A percentile compares a stretch with the other conserved stretches of the same genome.
These are phyloP conservation scores for Drosophila stalkeri DNA, from an alignment of 2,888 invertebrate species.

Conservation along the genomic window DNA sequence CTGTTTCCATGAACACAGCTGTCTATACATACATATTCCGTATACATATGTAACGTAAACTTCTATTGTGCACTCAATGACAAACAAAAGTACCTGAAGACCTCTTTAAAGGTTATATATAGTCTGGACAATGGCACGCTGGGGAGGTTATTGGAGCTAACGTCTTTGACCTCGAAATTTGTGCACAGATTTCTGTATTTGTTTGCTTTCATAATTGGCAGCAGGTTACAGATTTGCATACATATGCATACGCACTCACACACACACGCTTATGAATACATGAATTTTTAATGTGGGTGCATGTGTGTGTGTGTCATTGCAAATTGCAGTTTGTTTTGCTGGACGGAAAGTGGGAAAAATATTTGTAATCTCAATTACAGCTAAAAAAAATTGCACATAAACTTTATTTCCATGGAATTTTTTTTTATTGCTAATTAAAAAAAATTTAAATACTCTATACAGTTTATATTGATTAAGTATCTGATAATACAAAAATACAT, in stretches of 20 bases:
- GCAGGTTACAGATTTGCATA: constrained; percentile 8
- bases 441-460: not conserved
- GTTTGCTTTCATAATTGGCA: constrained; percentile 16
- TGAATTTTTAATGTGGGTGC: not conserved
- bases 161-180: constrained; percentile 4
- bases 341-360: constrained; percentile 25
- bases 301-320: not conserved
- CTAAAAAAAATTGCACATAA: not conserved
- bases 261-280: not conserved
- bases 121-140: not conserved
- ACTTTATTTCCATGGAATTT: not conserved
- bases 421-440: constrained; percentile 25
- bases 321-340: not conserved
- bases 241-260: not conserved
- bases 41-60: not conserved
- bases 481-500: too few relatives aligned
- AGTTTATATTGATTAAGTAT: not conserved
- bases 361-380: constrained; percentile 22
- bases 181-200: constrained; percentile 7
- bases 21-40: not conserved
- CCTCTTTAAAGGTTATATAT: constrained; percentile 3
- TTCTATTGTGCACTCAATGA: constrained; percentile 8
- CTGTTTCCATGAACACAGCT: not conserved
- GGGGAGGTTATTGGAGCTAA: constrained; percentile 2
- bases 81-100: not conserved